Evolutionary conservation across 2,113 vertebrate genomes (phyloP).

Genomic region (Pteropus alecto): DNA sequence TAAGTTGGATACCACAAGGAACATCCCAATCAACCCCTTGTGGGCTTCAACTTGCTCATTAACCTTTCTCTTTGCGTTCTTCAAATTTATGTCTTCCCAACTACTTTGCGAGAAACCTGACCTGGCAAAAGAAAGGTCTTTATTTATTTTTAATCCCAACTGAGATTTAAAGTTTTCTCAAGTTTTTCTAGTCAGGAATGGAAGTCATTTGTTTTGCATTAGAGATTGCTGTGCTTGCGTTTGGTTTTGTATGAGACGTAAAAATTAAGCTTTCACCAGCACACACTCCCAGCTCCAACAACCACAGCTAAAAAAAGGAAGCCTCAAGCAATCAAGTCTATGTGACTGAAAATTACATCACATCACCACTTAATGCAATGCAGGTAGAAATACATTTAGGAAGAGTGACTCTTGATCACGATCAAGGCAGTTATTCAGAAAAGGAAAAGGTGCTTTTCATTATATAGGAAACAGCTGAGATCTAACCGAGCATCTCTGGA

Average conservation of each 20-base stretch:
- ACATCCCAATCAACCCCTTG: not conserved
- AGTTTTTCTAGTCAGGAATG: not conserved
- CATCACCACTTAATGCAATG: not conserved
- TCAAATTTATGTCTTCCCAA: not conserved
- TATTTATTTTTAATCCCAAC: not conserved
- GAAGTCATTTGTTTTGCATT: not conserved
- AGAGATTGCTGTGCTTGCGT: not conserved
- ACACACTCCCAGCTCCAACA: not conserved
- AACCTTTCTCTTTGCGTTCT: conserved; percentile 14
- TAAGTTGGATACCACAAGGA: not conserved
- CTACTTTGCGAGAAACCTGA: not conserved
- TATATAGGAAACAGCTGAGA: not conserved
- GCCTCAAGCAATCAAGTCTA: not conserved
- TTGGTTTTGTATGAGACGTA: not conserved
- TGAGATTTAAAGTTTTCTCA: conserved; percentile 41
- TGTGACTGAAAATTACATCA: not conserved
- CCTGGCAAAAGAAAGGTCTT: conserved; percentile 1
- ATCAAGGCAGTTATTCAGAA: not conserved
- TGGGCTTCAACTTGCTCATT: not conserved
- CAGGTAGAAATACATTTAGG: not conserved
- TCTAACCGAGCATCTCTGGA: conserved; percentile 53
- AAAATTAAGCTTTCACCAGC: not conserved
- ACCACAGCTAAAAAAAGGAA: not conserved
- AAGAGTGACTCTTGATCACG: not conserved
- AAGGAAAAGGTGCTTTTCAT: conserved; percentile 24